phyloP scores from a whole-genome alignment of 2,797 vertebrate species.

The Poecile montanus region DNA sequence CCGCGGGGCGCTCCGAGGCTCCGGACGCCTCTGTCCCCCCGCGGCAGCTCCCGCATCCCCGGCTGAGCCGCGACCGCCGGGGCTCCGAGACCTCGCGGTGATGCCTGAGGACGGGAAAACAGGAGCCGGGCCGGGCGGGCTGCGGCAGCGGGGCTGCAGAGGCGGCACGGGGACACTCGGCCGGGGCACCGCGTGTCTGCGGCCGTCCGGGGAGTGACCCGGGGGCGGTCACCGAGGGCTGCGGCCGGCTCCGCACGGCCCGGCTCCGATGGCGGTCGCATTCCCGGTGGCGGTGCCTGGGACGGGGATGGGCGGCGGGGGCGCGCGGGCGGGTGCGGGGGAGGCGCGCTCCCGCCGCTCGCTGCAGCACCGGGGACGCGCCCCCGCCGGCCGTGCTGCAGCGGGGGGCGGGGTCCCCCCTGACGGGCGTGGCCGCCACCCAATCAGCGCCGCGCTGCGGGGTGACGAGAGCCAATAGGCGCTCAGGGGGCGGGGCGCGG shows the following conservation, averaged over 20 bases:
- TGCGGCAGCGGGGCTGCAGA: neutral
- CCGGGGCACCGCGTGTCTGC: neutral
- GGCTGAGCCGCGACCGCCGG: neutral
- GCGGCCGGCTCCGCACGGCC: neutral
- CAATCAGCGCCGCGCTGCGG: neutral
- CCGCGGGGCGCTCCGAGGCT: neutral
- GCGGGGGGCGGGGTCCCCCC: neutral
- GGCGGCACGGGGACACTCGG: neutral
- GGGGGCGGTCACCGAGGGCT: neutral
- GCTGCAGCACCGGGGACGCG: neutral
- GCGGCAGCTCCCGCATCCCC: neutral
- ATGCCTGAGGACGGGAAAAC: too few relatives aligned
- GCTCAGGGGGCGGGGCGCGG: neutral
- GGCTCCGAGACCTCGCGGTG: neutral
- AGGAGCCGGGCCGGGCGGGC: neutral
- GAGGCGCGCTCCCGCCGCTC: neutral
- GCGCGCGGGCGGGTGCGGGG: neutral
- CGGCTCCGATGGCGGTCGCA: neutral
- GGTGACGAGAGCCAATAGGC: neutral
- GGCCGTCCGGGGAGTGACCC: neutral
- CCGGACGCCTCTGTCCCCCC: fast-evolving
- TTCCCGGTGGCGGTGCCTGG: neutral
- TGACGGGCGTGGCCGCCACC: fast-evolving
- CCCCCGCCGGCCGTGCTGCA: neutral
- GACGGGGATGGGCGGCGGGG: neutral